Evolutionary conservation across 2,797 vertebrate genomes (phyloP), one percentile per base, ranked within the genome.

Genomic region (Vespertilio murinus): DNA sequence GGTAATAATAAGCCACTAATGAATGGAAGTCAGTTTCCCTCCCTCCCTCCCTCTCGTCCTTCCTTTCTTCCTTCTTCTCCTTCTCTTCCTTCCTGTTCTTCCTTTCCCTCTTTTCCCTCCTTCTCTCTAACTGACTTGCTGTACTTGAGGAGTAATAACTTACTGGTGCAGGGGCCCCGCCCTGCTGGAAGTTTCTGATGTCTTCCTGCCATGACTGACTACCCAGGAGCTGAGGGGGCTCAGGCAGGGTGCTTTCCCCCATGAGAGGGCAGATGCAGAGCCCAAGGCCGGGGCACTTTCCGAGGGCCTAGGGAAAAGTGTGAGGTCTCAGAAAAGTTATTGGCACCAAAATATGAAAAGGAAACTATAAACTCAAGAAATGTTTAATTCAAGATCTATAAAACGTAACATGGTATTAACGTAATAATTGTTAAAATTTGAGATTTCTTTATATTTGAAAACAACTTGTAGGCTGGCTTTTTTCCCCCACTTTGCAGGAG

Each of bases 401-500:
- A 91, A 82, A 79, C 30, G 23, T 54, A 75, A 71, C n/a, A 38
- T 33, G 52, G 22, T 52, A 40, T 85, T 89, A 84, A 90, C 42
- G 86, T 67, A 54, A 59, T 38, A 69, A 64, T 81, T 70, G 59
- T 92, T 88, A 67, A 86, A 88, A 90, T 73, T 75, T 85, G 49
- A 28, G 22, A 23, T 94, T 94, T 91, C 52, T 93, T 94, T 91
- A 64, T 78, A 92, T 95, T 91, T 96, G 91, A 89, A 94, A 95
- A 93, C 25, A 90, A 65, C 79, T 73, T 49, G 52, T 78, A 89
- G 73, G 59, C 38, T 95, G 80, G 45, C 74, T 81, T 94, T 90
- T 91, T 94, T 88, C 89, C 79, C 90, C 88, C 52, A 54, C 23
- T 93, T 93, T 94, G 73, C 73, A 59, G 28, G 80, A 86, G n/a